phyloP scores from a whole-genome alignment of 1,140 invertebrate species.

The Liolophura sinensis region DNA sequence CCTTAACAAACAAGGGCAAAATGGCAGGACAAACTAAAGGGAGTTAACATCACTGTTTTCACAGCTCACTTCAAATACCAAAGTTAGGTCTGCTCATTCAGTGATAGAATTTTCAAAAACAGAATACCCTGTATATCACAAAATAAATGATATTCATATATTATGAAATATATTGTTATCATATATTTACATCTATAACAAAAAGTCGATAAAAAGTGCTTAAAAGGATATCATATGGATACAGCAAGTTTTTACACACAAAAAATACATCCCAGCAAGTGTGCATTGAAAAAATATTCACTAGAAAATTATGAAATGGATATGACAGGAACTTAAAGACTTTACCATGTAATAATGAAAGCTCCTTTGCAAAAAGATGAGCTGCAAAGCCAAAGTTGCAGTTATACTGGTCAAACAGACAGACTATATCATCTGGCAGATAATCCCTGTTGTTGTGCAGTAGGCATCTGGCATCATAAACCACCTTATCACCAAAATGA shows the following conservation, averaged over 20 bases:
- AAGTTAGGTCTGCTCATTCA: no score
- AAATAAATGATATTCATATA: no score
- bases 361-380: slow-evolving; percentile 88
- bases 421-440: slow-evolving; percentile 87
- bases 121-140: no score
- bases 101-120: no score
- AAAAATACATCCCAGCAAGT: not conserved
- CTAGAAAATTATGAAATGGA: not conserved
- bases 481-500: slow-evolving; percentile 87
- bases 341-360: slow-evolving; percentile 50
- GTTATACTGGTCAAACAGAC: slow-evolving; percentile 88
- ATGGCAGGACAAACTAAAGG: not conserved
- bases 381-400: slow-evolving; percentile 96
- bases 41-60: slow-evolving; percentile 12
- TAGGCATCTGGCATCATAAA: slow-evolving; percentile 88
- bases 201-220: no score
- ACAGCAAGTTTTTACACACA: not conserved
- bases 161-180: no score
- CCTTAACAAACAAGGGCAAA: not conserved
- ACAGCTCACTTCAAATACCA: slow-evolving; percentile 1
- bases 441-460: slow-evolving; percentile 90
- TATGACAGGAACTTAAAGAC: not conserved
- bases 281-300: no score
- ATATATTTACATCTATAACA: no score
- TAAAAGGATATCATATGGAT: not conserved